Base-by-base conservation (phyloP, 2,113 vertebrate genomes). In the Condylura cristata region DNA sequence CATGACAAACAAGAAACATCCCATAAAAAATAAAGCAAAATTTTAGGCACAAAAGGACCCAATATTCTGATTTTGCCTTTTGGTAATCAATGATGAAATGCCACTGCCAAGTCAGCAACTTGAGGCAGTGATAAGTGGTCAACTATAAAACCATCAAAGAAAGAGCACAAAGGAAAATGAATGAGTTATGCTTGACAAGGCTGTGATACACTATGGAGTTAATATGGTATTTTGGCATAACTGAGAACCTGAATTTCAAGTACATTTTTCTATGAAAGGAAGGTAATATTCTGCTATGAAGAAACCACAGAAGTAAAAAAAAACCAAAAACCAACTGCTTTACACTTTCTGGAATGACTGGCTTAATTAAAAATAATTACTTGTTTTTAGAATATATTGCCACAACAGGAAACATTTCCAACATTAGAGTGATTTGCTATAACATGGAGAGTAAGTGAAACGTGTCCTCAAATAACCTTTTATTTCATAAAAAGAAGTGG, bases 11-110 rank as follows among this genome's bases (percentile, higher is more conserved):
- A 76, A 65, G 18, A 95, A 86, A 86, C 1, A 92, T 28, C 32
- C 81, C 58, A 93, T 60, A 95, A 70, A 89, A 88, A 89, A 89
- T 60, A 95, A 94, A 96, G 71, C 53, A 89, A 86, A 80, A 85
- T 70, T 90, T 85, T 84, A 93, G 41, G n/a, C 16, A 76, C 17
- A 20, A 63, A 93, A 90, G 61, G 63, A 14, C 28, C 46, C n/a
- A 34, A 11, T 24, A 63, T 82, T 91, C 46, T 90, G 71, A 93
- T 70, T 82, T 68, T 92, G 72, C 37, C 61, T 88, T 93, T 85
- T 58, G 63, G 37, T 78, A 39, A 89, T 51, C 41, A 82, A 56
- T 71, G 41, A 93, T 53, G 78, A 90, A 72, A 83, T 22, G 78
- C 37, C 24, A 48, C 18, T 58, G 24, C 68, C 71, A 96, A 86